Percentiles rank a stretch among this genome's conserved stretches.
Evolutionary conservation across 2,113 vertebrate genomes (phyloP).

Genomic region (Apaloderma vittatum): DNA sequence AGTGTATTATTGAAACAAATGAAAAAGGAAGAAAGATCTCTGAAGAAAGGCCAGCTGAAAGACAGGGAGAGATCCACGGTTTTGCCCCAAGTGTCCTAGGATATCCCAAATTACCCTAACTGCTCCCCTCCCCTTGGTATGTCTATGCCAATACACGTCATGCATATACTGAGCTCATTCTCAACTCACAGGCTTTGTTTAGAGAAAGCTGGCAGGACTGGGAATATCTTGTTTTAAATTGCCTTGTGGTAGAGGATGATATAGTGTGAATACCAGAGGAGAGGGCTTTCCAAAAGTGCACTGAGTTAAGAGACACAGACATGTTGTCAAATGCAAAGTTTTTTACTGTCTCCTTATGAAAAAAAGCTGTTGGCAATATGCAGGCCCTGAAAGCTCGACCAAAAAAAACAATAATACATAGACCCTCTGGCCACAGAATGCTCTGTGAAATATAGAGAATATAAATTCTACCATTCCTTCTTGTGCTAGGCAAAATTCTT

Average conservation of each 20-base stretch:
- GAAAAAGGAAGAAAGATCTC: not conserved
- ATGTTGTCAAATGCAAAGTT: constrained; percentile 8
- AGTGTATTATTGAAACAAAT: not conserved
- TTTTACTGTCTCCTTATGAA: constrained; percentile 9
- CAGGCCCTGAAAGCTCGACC: constrained; percentile 19
- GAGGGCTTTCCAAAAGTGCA: constrained; percentile 27
- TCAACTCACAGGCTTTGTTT: constrained; percentile 19
- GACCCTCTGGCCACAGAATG: constrained; percentile 42
- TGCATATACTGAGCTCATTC: constrained; percentile 18
- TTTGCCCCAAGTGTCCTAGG: not conserved
- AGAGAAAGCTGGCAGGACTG: constrained; percentile 19
- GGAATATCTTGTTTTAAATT: constrained; percentile 39
- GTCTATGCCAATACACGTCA: not conserved
- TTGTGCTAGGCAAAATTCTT: not conserved
- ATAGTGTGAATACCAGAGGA: constrained; percentile 36
- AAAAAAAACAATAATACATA: constrained; percentile 55
- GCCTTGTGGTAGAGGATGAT: constrained; percentile 31
- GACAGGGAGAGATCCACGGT: not conserved
- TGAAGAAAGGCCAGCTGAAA: not conserved
- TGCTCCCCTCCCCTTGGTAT: not conserved
- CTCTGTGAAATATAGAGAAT: constrained; percentile 32
- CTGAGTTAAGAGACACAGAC: not conserved
- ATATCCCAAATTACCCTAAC: not conserved
- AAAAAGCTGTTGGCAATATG: not conserved
- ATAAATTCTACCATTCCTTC: constrained; percentile 23